Conservation (phyloP, 1,140 invertebrate species). For the Neodiprion lecontei region DNA sequence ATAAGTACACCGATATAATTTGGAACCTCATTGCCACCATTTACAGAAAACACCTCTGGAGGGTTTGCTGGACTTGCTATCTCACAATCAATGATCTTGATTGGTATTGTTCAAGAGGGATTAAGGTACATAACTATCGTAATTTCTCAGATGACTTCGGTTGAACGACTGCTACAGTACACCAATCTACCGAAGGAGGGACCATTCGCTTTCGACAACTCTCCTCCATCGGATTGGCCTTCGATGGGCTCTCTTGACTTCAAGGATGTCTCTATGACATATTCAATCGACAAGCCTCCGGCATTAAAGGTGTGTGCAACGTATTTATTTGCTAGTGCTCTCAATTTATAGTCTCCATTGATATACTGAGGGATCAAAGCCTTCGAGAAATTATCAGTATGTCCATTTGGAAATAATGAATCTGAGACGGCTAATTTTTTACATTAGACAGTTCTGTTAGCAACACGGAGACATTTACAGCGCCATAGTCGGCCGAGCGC, state of each 20-base stretch:
- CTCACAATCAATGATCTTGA: constrained; percentile 81
- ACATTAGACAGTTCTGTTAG: too few relatives aligned
- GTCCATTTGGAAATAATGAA: too few relatives aligned
- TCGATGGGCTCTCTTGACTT: constrained; percentile 58
- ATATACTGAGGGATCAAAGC: too few relatives aligned
- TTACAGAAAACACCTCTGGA: constrained; percentile 50
- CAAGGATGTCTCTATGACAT: constrained; percentile 71
- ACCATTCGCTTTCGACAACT: constrained; percentile 45
- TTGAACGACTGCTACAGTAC: constrained; percentile 81
- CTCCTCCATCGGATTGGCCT: constrained; percentile 60
- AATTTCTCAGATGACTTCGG: constrained; percentile 82
- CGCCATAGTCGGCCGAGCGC: too few relatives aligned
- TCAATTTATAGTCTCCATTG: too few relatives aligned
- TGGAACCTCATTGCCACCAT: not conserved
- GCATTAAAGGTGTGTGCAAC: constrained; percentile 68
- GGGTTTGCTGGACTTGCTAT: constrained; percentile 83
- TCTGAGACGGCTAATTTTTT: too few relatives aligned
- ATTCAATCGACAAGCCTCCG: constrained; percentile 67
- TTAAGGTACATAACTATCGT: constrained; percentile 77
- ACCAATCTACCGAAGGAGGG: constrained; percentile 69
- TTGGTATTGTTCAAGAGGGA: constrained; percentile 84
- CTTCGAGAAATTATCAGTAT: too few relatives aligned
- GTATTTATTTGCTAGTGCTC: too few relatives aligned
- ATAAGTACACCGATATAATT: not conserved
- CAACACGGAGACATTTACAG: too few relatives aligned